Conservation (phyloP, 2,888 invertebrate genomes). For the Megalurothrips usitatus region DNA sequence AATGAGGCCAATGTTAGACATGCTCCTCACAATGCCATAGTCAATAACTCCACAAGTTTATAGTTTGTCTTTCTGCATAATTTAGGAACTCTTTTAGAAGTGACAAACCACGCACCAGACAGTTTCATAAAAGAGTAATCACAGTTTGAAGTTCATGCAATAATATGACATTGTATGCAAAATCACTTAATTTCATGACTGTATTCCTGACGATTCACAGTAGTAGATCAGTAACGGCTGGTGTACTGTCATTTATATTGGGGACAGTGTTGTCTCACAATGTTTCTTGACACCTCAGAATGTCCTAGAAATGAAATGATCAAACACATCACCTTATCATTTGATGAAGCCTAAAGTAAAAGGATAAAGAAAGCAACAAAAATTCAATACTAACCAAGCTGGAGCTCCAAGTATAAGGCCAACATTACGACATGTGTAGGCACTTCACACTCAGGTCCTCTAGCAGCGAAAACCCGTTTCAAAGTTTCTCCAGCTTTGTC, state of each 20-base stretch:
- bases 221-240: neutral
- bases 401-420: constrained; percentile 60
- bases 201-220: neutral
- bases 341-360: constrained; percentile 9
- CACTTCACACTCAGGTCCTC: constrained; percentile 50
- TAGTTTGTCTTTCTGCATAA: no score
- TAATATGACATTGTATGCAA: neutral
- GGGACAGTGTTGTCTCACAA: constrained; percentile 59
- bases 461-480: constrained; percentile 44
- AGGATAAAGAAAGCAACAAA: constrained; percentile 29
- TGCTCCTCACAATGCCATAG: no score
- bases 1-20: no score
- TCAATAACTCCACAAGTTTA: no score
- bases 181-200: neutral
- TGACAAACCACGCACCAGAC: no score
- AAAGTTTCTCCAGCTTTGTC: constrained; percentile 58
- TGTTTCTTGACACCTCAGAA: constrained; percentile 54
- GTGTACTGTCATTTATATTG: constrained; percentile 36
- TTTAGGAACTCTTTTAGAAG: no score
- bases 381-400: constrained; percentile 51
- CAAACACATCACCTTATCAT: neutral
- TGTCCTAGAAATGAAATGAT: constrained; percentile 47
- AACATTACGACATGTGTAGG: constrained; percentile 62
- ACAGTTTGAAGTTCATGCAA: neutral
- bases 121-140: no score